Base-by-base conservation (phyloP, 2,888 invertebrate species). In the Amiota minor region DNA sequence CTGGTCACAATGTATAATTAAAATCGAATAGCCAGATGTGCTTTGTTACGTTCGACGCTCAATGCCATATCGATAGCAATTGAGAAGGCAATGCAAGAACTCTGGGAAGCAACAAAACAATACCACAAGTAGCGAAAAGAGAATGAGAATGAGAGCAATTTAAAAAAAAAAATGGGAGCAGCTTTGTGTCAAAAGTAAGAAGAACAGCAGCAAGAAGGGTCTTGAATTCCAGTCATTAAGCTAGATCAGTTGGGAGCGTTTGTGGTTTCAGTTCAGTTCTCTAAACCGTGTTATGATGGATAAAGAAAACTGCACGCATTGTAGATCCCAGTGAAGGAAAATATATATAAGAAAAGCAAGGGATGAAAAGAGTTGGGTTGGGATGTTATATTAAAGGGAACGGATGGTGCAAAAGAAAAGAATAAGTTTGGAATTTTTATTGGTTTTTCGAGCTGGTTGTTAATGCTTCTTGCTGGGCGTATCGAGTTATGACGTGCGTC, bases 1-100 rank as follows among this genome's bases (percentile, higher is more conserved):
- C 77, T 84, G 82, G 83, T 84, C 83, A 80, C 83, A 83, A 84
- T 84, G 84, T 83, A 83, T 83, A 83, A 83, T 83, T 83, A 83
- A 83, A 83, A 83, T 83, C 81, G 73, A 80, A 82, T 81, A 78
- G 76, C 85, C 83, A 83, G 84, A 83, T 84, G 85, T 79, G 77
- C 73, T 67, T 46, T 64, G 18, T 18, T 59, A 4, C 4, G 18
- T n/a, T 23, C 56, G 18, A 16, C 18, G 14, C 53, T 75, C 77
- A 74, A 72, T 70, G 74, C 74, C 74, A 74, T 76, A 83, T 83
- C 82, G 80, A 84, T 83, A 84, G 84, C 84, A 80, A 49, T 65
- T 49, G 73, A 65, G 46, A 47, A 46, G 47, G 47, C 35, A 35
- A 35, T 8, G 35, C 35, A 35, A 65, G 16, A 46, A 65, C 65